Percentiles rank a stretch among this genome's conserved stretches.
Evolutionary conservation across 2,797 vertebrate genomes (phyloP).

Genomic region (Fringilla coelebs): DNA sequence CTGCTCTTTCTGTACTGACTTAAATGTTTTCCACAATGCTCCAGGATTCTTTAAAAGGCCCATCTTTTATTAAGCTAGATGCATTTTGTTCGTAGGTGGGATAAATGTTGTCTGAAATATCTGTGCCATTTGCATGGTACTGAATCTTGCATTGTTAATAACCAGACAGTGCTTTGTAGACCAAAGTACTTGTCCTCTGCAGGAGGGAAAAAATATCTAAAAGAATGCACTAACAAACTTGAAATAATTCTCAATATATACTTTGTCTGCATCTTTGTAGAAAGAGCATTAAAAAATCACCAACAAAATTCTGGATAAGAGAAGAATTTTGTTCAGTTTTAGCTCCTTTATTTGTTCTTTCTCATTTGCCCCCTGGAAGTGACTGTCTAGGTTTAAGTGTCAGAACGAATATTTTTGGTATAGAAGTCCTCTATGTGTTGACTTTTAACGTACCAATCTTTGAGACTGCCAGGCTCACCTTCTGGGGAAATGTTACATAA

Average conservation of each 20-base stretch:
- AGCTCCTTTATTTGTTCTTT: not conserved
- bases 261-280: not conserved
- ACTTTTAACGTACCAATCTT: not conserved
- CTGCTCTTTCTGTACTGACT: not conserved
- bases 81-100: not conserved
- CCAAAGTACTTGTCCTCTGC: not conserved
- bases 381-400: not conserved
- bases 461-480: not conserved
- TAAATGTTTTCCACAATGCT: not conserved
- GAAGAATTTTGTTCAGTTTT: not conserved
- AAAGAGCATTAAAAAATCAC: not conserved
- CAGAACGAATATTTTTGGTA: not conserved
- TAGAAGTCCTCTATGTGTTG: not conserved
- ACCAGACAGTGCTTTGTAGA: not conserved
- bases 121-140: rapidly evolving
- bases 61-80: not conserved
- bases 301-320: not conserved
- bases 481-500: not conserved
- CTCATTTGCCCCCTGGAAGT: not conserved
- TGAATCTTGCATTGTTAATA: not conserved
- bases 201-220: not conserved
- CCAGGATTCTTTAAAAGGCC: not conserved
- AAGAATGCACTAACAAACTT: not conserved
- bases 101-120: not conserved
- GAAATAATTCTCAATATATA: not conserved